Evolutionary conservation across 2,113 vertebrate species (phyloP).

Genomic region (Hemiscyllium ocellatum): DNA sequence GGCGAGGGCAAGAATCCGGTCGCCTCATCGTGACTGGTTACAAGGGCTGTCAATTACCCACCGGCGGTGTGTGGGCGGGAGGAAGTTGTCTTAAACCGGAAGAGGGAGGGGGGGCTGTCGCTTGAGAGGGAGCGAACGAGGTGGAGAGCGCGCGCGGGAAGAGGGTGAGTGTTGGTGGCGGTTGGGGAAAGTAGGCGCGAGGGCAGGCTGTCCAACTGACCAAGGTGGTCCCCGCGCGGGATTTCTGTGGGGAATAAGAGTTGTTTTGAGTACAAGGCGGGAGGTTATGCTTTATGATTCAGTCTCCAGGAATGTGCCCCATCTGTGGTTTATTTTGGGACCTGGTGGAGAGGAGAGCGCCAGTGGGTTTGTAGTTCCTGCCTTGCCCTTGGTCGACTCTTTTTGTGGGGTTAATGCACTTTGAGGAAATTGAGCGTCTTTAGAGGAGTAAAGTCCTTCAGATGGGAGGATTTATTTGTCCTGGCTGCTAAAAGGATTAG

Average conservation of each 20-base stretch:
- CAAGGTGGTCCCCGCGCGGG: not conserved
- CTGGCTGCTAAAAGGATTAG: not conserved
- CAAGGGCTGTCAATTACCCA: not conserved
- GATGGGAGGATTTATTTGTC: not conserved
- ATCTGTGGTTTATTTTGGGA: not conserved
- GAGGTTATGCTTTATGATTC: not conserved
- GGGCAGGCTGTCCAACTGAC: not conserved
- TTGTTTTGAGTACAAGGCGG: not conserved
- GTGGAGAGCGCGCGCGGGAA: not conserved
- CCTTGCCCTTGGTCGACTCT: not conserved
- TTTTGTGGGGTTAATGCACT: not conserved
- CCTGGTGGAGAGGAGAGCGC: not conserved
- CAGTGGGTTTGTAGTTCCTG: not conserved
- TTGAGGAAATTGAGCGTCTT: not conserved
- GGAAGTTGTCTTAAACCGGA: not conserved
- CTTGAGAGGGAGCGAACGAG: too few species aligned
- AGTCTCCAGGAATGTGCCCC: not conserved
- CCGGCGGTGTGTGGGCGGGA: too few species aligned
- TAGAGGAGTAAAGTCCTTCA: not conserved
- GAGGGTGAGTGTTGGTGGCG: not conserved
- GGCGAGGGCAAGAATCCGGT: too few species aligned
- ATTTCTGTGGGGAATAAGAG: not conserved
- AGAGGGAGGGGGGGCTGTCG: not conserved
- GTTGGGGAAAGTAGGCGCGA: not conserved
- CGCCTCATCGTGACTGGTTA: not conserved